Evolutionary conservation across 2,797 vertebrate genomes (phyloP).

Genomic region (Glyptemys insculpta): DNA sequence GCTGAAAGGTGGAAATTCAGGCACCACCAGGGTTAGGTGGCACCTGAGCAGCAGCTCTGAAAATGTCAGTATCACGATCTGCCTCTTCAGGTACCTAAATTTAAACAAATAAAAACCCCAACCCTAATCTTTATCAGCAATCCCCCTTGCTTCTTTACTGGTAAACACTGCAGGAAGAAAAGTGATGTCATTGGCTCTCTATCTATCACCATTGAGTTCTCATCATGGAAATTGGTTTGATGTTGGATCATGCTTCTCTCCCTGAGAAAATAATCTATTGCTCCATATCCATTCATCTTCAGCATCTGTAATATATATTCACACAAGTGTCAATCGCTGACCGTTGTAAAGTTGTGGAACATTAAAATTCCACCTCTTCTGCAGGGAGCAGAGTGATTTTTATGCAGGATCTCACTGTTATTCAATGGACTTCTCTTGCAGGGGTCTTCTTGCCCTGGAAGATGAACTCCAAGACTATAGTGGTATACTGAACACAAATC

Average conservation of each 20-base stretch:
- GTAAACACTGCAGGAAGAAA: background rate
- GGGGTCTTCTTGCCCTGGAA: background rate
- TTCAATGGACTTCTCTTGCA: background rate
- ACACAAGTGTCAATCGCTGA: background rate
- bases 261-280: background rate
- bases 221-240: background rate
- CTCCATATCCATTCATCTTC: background rate
- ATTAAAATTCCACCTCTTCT: background rate
- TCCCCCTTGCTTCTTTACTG: background rate
- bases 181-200: background rate
- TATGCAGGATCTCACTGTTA: background rate
- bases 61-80: too few species aligned
- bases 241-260: background rate
- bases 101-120: background rate
- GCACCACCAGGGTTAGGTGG: too few species aligned
- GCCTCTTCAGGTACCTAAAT: too few species aligned
- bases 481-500: background rate
- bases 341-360: background rate
- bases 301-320: background rate
- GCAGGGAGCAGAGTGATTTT: background rate
- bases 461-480: background rate
- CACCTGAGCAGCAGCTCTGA: background rate
- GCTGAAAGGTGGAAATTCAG: background rate
- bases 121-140: background rate
- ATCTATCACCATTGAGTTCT: background rate